Percentiles rank a stretch among this genome's conserved stretches.
These are phyloP conservation scores for Mirza zaza DNA, from an alignment of 2,113 vertebrate species.

Conservation along the genomic window DNA sequence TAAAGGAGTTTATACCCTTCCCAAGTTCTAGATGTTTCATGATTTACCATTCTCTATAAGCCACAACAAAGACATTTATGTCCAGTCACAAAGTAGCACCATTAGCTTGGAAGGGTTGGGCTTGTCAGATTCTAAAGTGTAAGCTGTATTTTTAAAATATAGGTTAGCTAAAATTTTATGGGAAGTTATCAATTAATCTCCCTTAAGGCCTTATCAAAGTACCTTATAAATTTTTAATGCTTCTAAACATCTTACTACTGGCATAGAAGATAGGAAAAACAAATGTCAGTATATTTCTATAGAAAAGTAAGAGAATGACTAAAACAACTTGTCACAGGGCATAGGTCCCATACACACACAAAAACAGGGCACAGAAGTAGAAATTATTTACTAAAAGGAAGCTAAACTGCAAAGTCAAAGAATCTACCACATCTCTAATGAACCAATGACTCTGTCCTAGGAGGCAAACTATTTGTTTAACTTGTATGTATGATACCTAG, in stretches of 20 bases:
- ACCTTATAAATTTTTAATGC: background rate
- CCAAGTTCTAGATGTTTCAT: conserved; percentile 9
- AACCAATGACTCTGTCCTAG: background rate
- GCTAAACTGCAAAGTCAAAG: background rate
- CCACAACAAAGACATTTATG: background rate
- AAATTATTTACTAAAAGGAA: conserved; percentile 26
- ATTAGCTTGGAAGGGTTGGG: background rate
- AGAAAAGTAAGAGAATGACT: background rate
- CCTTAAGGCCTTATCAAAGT: conserved; percentile 4
- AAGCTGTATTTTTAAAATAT: background rate
- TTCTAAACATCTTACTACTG: background rate
- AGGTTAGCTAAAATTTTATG: conserved; percentile 2
- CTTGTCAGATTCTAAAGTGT: background rate
- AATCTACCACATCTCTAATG: background rate
- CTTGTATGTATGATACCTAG: background rate
- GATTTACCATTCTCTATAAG: background rate
- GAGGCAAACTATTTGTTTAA: background rate
- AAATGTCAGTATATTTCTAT: background rate
- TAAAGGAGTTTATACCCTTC: background rate
- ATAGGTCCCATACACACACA: background rate
- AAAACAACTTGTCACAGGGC: background rate
- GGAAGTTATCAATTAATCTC: conserved; percentile 15
- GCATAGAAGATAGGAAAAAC: background rate
- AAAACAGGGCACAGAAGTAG: background rate
- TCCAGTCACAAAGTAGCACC: background rate